phyloP scores from a whole-genome alignment of 2,888 invertebrate species.

The Microplitis manilae region DNA sequence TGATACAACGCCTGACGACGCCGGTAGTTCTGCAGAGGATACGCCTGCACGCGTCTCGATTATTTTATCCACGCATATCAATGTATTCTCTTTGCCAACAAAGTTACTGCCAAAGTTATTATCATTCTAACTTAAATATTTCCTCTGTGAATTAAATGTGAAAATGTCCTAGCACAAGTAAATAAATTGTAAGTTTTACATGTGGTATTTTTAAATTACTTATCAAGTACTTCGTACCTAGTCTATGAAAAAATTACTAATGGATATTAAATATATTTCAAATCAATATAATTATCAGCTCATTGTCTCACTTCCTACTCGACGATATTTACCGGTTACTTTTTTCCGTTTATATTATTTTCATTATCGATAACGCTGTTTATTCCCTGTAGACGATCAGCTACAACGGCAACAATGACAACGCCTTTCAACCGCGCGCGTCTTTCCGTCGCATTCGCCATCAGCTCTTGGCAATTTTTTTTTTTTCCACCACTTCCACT shows the following conservation, averaged over 20 bases:
- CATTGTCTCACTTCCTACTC: slow-evolving; percentile 45
- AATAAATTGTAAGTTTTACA: too few relatives aligned
- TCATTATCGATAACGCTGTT: slow-evolving; percentile 48
- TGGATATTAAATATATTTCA: not conserved
- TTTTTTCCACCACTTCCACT: slow-evolving; percentile 28
- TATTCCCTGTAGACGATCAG: slow-evolving; percentile 44
- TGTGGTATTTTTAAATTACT: too few relatives aligned
- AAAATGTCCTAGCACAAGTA: too few relatives aligned
- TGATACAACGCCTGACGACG: slow-evolving; percentile 31
- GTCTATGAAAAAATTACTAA: too few relatives aligned
- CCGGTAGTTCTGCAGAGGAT: slow-evolving; percentile 36
- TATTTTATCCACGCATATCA: not conserved
- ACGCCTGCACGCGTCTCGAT: slow-evolving; percentile 36
- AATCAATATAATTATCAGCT: slow-evolving; percentile 47
- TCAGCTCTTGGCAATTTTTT: not conserved
- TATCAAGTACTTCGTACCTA: too few relatives aligned
- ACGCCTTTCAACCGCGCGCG: slow-evolving; percentile 24
- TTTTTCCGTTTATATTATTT: slow-evolving; percentile 39
- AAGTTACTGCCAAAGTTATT: not conserved
- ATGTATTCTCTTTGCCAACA: slow-evolving; percentile 14
- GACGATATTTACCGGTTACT: not conserved
- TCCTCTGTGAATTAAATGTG: too few relatives aligned
- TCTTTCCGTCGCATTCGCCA: slow-evolving; percentile 25
- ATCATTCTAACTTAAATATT: not conserved
- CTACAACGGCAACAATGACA: slow-evolving; percentile 33